phyloP scores from a whole-genome alignment of 2,113 vertebrate species.

The Corvus hawaiiensis region DNA sequence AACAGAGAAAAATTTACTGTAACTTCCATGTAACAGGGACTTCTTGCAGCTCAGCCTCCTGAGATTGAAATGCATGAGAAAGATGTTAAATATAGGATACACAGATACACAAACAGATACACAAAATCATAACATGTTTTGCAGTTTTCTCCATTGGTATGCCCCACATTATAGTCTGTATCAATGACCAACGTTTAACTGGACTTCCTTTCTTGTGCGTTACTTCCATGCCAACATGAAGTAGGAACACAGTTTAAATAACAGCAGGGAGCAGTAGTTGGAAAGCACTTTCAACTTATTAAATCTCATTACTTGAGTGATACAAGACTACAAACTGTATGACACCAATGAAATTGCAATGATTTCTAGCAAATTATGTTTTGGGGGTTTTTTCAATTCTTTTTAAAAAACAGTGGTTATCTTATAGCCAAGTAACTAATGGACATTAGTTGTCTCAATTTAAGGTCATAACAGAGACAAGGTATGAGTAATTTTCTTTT shows the following conservation, averaged over 20 bases:
- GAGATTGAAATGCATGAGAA: neutral
- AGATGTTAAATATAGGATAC: neutral
- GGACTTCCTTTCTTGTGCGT: neutral
- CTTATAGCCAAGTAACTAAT: neutral
- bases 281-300: neutral
- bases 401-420: neutral
- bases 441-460: neutral
- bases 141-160: neutral
- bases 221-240: neutral
- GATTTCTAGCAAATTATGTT: neutral
- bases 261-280: neutral
- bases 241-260: neutral
- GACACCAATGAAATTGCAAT: neutral
- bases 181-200: neutral
- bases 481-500: neutral
- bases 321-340: neutral
- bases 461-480: neutral
- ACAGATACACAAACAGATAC: neutral
- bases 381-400: neutral
- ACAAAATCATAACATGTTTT: neutral
- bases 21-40: neutral
- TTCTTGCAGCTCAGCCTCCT: neutral
- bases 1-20: neutral
- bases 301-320: neutral
- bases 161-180: accelerated